Evolutionary conservation across 2,888 invertebrate species (phyloP).

Genomic region (Scaptomyza cyrtandrae): DNA sequence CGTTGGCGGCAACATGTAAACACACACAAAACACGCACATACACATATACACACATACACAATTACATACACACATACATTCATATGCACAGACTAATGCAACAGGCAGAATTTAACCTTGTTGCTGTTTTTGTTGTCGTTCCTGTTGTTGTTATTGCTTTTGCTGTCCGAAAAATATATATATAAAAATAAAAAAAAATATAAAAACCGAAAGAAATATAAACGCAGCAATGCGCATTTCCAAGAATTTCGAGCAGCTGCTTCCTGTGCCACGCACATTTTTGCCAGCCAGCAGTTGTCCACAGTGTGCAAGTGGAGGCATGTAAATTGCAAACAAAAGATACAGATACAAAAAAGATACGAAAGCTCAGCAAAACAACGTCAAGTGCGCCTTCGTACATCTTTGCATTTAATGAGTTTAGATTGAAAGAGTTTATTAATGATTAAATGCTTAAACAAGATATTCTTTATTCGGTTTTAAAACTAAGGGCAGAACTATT

Average conservation of each 20-base stretch:
- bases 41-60: too few species aligned
- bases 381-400: constrained; percentile 10
- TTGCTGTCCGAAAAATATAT: constrained; percentile 29
- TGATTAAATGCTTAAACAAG: constrained; percentile 1
- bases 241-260: constrained; percentile 79
- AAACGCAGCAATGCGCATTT: constrained; percentile 57
- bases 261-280: constrained; percentile 76
- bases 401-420: constrained; percentile 37
- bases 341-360: constrained; percentile 39
- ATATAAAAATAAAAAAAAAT: constrained; percentile 14
- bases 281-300: constrained; percentile 52
- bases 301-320: constrained; percentile 33
- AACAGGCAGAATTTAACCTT: constrained; percentile 36
- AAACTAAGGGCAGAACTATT: too few species aligned
- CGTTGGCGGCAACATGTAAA: constrained; percentile 49
- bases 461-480: neutral
- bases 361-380: constrained; percentile 26
- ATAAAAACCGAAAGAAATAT: constrained; percentile 23
- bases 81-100: constrained; percentile 14
- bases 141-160: constrained; percentile 33
- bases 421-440: constrained; percentile 19
- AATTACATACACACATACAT: too few species aligned
- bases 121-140: constrained; percentile 24
- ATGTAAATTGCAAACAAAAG: constrained; percentile 60
- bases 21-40: constrained; percentile 15